Conservation (phyloP, 1,140 invertebrate species). For the Hyphantria cunea region DNA sequence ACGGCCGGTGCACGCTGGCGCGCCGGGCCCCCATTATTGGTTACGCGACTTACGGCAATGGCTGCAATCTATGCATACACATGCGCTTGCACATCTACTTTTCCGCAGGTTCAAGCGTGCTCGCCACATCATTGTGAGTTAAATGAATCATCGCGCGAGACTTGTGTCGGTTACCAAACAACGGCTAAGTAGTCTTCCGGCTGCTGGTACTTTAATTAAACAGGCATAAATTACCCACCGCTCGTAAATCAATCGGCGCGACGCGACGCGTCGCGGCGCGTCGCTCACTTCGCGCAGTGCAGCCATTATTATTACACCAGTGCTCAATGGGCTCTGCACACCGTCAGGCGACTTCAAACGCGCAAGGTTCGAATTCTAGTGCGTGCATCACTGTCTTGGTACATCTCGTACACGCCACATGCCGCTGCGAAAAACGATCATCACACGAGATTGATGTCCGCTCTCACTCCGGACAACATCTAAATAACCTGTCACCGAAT, state of each 20-base stretch:
- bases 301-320: constrained; percentile 13
- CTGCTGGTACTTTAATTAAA: constrained; percentile 69
- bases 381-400: constrained; percentile 31
- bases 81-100: background rate
- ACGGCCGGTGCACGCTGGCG: background rate
- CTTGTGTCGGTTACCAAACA: constrained; percentile 6
- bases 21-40: background rate
- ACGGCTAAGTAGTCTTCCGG: constrained; percentile 44
- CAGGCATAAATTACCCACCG: constrained; percentile 58
- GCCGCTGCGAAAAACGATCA: background rate
- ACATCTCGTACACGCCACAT: constrained; percentile 7
- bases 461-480: background rate
- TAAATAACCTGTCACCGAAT: background rate
- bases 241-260: constrained; percentile 52
- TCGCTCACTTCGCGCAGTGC: constrained; percentile 11
- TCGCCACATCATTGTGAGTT: too few relatives aligned
- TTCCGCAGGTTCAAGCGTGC: background rate
- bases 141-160: constrained; percentile 29
- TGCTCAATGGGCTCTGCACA: constrained; percentile 16
- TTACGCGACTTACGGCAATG: constrained; percentile 4
- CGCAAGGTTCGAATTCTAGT: constrained; percentile 32
- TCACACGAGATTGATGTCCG: constrained; percentile 7
- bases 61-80: background rate
- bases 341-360: constrained; percentile 35
- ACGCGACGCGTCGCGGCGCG: constrained; percentile 24